Evolutionary conservation across 2,888 invertebrate species (phyloP).

Genomic region (Lasius platythorax): DNA sequence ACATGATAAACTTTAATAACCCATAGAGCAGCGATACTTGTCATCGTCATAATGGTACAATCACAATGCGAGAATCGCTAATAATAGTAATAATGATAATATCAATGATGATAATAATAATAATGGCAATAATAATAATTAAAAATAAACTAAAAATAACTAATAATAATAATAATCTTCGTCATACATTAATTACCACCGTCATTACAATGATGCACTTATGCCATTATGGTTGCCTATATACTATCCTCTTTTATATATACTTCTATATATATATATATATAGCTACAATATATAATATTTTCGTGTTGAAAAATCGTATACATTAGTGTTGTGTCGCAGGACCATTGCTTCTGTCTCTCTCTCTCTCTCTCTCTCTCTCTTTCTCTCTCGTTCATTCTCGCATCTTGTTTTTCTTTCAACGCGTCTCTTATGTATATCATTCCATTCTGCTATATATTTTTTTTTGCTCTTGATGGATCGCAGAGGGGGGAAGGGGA

Average conservation of each 20-base stretch:
- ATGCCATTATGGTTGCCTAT: slow-evolving; percentile 82
- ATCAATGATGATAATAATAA: slow-evolving; percentile 59
- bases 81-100: slow-evolving; percentile 58
- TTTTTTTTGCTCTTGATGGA: slow-evolving; percentile 53
- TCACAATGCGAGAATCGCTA: slow-evolving; percentile 66
- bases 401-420: slow-evolving; percentile 52
- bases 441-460: slow-evolving; percentile 47
- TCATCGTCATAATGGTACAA: slow-evolving; percentile 73
- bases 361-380: slow-evolving; percentile 36
- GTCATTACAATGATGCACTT: slow-evolving; percentile 82
- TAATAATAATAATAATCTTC: slow-evolving; percentile 68
- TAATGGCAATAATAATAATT: slow-evolving; percentile 66
- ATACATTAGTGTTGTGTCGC: slow-evolving; percentile 87
- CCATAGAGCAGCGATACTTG: slow-evolving; percentile 68
- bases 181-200: slow-evolving; percentile 77
- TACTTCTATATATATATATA: slow-evolving; percentile 82
- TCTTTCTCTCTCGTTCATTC: slow-evolving; percentile 31
- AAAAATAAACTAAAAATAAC: slow-evolving; percentile 63
- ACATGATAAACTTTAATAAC: slow-evolving; percentile 73
- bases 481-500: slow-evolving; percentile 59
- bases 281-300: slow-evolving; percentile 86
- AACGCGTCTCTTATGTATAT: slow-evolving; percentile 40
- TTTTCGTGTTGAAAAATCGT: slow-evolving; percentile 87
- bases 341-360: slow-evolving; percentile 83
- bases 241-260: slow-evolving; percentile 83